Evolutionary conservation across 2,113 vertebrate genomes (phyloP).

Genomic region (Podarcis cretensis): DNA sequence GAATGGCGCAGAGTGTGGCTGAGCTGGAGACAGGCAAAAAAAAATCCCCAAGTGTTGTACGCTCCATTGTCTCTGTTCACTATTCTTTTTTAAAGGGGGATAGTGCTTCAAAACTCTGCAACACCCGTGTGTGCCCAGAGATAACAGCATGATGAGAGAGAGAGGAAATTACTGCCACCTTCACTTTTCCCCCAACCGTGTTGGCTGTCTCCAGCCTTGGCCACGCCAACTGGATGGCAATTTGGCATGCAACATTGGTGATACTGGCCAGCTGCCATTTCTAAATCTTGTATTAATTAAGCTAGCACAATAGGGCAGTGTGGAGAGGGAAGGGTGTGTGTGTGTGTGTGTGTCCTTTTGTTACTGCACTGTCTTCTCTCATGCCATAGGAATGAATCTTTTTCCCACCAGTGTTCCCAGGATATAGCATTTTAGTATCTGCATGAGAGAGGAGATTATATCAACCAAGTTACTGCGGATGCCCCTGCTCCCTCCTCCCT

Average conservation of each 20-base stretch:
- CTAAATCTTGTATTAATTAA: background rate
- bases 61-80: background rate
- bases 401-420: background rate
- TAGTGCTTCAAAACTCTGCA: background rate
- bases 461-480: slow-evolving; percentile 55
- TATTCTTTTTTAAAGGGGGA: background rate
- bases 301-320: background rate
- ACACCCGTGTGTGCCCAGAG: too few species aligned
- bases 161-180: background rate
- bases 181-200: background rate
- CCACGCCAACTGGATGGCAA: background rate
- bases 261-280: background rate
- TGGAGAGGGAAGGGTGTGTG: background rate
- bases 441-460: slow-evolving; percentile 9
- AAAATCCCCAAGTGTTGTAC: background rate
- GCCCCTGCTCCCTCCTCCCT: background rate
- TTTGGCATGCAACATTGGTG: background rate
- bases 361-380: background rate
- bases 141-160: background rate
- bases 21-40: background rate
- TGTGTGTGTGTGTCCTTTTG: background rate
- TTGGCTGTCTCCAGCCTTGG: background rate
- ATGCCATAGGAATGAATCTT: background rate
- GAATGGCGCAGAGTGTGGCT: background rate
- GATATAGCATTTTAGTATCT: background rate